Base-by-base conservation (phyloP, 2,888 invertebrate species). In the Caenorhabditis uteleia region DNA sequence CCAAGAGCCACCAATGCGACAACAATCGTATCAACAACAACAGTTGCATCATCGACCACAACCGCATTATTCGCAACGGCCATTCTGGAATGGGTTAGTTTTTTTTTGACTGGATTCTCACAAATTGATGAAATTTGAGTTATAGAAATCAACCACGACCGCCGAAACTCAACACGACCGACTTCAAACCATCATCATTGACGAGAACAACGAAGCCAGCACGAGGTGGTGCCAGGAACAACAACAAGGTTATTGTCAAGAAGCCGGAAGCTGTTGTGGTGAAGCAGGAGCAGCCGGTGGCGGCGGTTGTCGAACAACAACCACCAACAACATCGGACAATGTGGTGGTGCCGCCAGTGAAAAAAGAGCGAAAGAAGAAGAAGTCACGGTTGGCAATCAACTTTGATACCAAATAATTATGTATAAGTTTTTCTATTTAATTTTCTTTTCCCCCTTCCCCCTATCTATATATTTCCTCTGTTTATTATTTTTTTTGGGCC, bases 181-280 rank as follows among this genome's bases (percentile, higher is more conserved):
- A 65, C 23, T 65, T 65, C 44, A 65, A 65, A 16, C 64, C 64
- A 39, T 58, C 64, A 1, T 44, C 54, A 0, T 47, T 47, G 36
- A 34, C 20, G 20, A 10, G 39, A 18, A 18, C 2, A 14, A 3
- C 21, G 18, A 14, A 39, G 20, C 39, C n/a, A 39, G 12, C 4
- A 7, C 39, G 39, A 16, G 20, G 20, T 39, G 39, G 39, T 21
- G 39, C 18, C n/a, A 26, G 16, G 44, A 44, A 23, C 6, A 18
- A 26, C 18, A 12, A 10, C 39, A 43, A 31, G 16, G n/a, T 14
- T 8, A 25, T 7, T 12, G 16, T 4, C 42, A 42, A 25, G 14
- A 26, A 27, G 18, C 21, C 5, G 20, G 38, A 8, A 8, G 8
- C 38, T 38, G 16, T 14, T 38, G 38, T 10, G 33, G n/a, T 29